Evolutionary conservation across 2,888 invertebrate genomes (phyloP), one percentile per base, ranked within the genome.

Genomic region (Eretmocerus hayati): DNA sequence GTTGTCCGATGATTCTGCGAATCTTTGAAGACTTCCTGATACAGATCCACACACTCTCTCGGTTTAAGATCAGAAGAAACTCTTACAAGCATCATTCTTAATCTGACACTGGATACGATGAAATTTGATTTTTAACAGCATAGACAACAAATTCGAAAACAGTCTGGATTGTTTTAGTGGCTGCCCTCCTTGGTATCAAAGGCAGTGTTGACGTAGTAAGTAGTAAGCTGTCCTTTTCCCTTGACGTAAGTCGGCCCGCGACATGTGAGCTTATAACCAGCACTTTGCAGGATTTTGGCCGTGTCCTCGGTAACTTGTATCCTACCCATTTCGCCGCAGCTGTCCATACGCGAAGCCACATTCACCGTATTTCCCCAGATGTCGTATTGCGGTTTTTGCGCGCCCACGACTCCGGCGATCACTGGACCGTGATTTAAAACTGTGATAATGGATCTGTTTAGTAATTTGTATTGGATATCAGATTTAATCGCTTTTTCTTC

Each of bases 351-450:
- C 5, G 92, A 93, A 2, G 96, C 95, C 11, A 96, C 92, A 69
- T 96, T 96, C 15, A 97, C 97, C 0, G 96, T 95, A 73, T 97
- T 95, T 13, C 96, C 94, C 96, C 96, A 97, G 60, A 97, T 96
- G 68, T 97, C 96, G 72, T 95, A 96, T 73, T 96, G 95, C 0
- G 96, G 96, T 67, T 96, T 96, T 70, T 95, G 92, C 0, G 95
- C 95, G 0, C 95, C 95, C 20, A 96, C 92, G 16, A 96, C 95
- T 0, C 95, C 96, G 0, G 95, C 95, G 67, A 95, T 94, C 20
- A 95, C 92, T 0, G 91, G 87, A 0, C 93, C 93, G 69, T 90
- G 88, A 68, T 85, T 88, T 44, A 93, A 71, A 53, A 92, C 90
- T 90, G 64, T 9, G 61, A 56, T 46, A n/a, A n/a, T n/a, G n/a